Conservation (phyloP, 2,113 vertebrate genomes). For the Parus major region DNA sequence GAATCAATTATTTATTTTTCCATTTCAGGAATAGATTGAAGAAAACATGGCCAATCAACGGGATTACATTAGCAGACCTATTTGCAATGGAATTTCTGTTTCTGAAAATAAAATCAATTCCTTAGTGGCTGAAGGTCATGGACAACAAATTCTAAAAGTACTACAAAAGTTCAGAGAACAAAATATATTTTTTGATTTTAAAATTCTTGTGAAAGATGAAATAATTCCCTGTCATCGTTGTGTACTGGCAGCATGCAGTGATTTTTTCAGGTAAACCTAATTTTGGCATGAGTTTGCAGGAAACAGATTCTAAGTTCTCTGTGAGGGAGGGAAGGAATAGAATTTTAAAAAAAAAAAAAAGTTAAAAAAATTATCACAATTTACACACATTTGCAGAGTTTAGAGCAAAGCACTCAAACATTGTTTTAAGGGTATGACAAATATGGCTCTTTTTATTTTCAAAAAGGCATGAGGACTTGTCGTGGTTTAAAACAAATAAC, state of each 20-base stretch:
- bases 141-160: slow-evolving; percentile 86
- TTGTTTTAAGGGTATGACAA: background rate
- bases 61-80: slow-evolving; percentile 60
- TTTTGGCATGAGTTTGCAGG: slow-evolving; percentile 6
- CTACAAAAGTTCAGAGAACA: slow-evolving; percentile 89
- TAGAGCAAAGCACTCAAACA: background rate
- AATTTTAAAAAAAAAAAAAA: background rate
- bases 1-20: slow-evolving; percentile 40
- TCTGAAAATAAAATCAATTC: slow-evolving; percentile 78
- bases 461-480: background rate
- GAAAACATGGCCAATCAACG: slow-evolving; percentile 75
- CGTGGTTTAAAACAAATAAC: too few relatives aligned
- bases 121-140: slow-evolving; percentile 86
- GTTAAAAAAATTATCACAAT: background rate
- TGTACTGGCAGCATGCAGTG: slow-evolving; percentile 93
- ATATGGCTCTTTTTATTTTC: background rate
- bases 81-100: slow-evolving; percentile 77
- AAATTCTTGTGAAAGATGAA: slow-evolving; percentile 86
- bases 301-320: background rate
- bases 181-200: slow-evolving; percentile 91
- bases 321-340: background rate
- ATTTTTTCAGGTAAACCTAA: slow-evolving; percentile 91
- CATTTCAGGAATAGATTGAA: slow-evolving; percentile 59
- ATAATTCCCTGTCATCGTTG: slow-evolving; percentile 91
- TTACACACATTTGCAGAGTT: background rate